phyloP scores from a whole-genome alignment of 2,113 vertebrate species.

The Morone saxatilis region DNA sequence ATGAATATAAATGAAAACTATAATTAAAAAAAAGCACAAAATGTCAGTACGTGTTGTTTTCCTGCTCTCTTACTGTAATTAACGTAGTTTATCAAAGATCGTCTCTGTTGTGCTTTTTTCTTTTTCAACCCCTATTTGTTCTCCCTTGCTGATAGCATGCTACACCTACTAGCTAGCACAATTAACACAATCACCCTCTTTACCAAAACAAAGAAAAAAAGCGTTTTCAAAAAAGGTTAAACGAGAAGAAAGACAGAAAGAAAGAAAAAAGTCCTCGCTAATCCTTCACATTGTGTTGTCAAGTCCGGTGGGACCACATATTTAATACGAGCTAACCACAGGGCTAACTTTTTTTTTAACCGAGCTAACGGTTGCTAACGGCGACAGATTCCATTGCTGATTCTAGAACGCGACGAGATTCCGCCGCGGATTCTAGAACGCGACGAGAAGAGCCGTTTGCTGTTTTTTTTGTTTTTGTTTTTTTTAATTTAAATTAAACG shows the following conservation, averaged over 20 bases:
- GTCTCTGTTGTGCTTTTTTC: constrained; percentile 12
- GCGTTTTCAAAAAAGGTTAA: not conserved
- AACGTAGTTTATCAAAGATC: constrained; percentile 25
- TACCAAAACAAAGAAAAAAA: not conserved
- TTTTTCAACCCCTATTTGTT: constrained; percentile 46
- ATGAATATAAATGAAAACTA: not conserved
- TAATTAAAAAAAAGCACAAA: not conserved
- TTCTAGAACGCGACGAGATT: too few relatives aligned
- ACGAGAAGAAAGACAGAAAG: too few relatives aligned
- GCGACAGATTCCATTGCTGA: not conserved
- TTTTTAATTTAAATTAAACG: too few relatives aligned
- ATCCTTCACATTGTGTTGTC: constrained; percentile 56
- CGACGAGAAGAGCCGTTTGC: too few relatives aligned
- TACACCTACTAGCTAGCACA: constrained; percentile 29
- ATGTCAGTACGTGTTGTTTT: not conserved
- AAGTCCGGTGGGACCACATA: constrained; percentile 26
- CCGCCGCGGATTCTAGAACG: too few relatives aligned
- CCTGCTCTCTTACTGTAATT: not conserved
- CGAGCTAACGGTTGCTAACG: constrained; percentile 36
- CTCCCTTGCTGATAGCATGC: constrained; percentile 38
- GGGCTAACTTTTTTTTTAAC: constrained; percentile 17
- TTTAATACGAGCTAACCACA: not conserved
- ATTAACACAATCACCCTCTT: not conserved
- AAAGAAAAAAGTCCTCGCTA: not conserved
- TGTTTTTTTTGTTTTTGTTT: too few relatives aligned